Evolutionary conservation across 1,140 invertebrate genomes (phyloP), one percentile per base, ranked within the genome.

Genomic region (Asbolus verrucosus): DNA sequence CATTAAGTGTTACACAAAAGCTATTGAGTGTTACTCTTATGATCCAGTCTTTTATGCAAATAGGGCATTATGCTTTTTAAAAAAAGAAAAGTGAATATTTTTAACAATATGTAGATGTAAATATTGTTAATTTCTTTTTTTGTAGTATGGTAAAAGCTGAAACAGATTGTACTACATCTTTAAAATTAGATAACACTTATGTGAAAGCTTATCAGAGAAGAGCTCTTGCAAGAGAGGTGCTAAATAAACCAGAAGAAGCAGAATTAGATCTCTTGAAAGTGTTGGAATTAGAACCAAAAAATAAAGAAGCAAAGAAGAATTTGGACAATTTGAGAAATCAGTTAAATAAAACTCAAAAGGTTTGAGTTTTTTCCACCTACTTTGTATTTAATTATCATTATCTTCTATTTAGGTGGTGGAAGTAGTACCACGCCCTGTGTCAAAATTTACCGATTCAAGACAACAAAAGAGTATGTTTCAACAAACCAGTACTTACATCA

Each of bases 1-100:
- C 0, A 90, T 96, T 71, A 81, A 88, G 6, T 90, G 89, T 71
- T 98, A 97, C 77, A 91, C 87, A 16, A 82, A 88, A 76, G 95
- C 94, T 6, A 91, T 96, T 39, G 84, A 88, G n/a, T 67, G 81
- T 88, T 91, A 93, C 79, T 86, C 90, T 5, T 85, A 88, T 67
- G 94, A 97, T 83, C 87, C 94, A 4, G 85, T 94, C 4, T 92
- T 93, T 76, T 94, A 88, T 79, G 92, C 93, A 5, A 98, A 98
- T 83, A 84, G 96, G 76, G 95, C 93, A 5, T 85, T 97, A 67
- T 96, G 95, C 72, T 89, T 92, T 73, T 83, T 97, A 6, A 96
- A 96, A 81, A 86, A 90, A 74, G 86, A 94, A 71, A 89, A 91
- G 93, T 96, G 85, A 82, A 82, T 82, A 70, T 16, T 24, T 50